Evolutionary conservation across 2,888 invertebrate genomes (phyloP), one percentile per base, ranked within the genome.

Genomic region (Eucera pruinosa): DNA sequence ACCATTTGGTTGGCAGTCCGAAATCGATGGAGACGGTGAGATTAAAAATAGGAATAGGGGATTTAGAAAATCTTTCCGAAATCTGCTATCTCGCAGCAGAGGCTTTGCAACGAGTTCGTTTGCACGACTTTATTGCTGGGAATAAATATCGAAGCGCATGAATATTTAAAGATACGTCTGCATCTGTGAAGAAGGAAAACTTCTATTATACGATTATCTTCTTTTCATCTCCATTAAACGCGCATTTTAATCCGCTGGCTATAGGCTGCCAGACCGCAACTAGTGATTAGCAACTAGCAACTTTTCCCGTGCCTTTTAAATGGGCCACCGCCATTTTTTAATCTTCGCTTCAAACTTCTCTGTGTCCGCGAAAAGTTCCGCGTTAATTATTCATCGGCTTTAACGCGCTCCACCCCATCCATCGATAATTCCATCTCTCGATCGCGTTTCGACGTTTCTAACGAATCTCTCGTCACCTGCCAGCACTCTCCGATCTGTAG

Each of bases 91-190:
- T n/a, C n/a, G n/a, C n/a, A n/a, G n/a, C n/a, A n/a, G n/a, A n/a
- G n/a, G n/a, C n/a, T 18, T 36, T 11, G 33, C 20, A n/a, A 13
- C 52, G 18, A 20, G n/a, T 54, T 70, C 65, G 69, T 74, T 83
- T 78, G 81, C 83, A 78, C 73, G 71, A 74, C 75, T 83, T 76
- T 75, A 77, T 66, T 67, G 69, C 76, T n/a, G 57, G 72, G 73
- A 81, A 70, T 71, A 72, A 73, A 84, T 83, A 84, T 86, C 82
- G 82, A 86, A 81, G 81, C 78, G 75, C 80, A 86, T 86, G 87
- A 86, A 86, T 86, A 86, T 86, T 86, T 86, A 86, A 86, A 76
- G 69, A 73, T 66, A 55, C 78, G 79, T 75, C 81, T 68, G 77
- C 78, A 67, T 70, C 71, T 73, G 70, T 78, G 72, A 60, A 13